phyloP scores from a whole-genome alignment of 2,113 vertebrate species.

The Steatornis caripensis region DNA sequence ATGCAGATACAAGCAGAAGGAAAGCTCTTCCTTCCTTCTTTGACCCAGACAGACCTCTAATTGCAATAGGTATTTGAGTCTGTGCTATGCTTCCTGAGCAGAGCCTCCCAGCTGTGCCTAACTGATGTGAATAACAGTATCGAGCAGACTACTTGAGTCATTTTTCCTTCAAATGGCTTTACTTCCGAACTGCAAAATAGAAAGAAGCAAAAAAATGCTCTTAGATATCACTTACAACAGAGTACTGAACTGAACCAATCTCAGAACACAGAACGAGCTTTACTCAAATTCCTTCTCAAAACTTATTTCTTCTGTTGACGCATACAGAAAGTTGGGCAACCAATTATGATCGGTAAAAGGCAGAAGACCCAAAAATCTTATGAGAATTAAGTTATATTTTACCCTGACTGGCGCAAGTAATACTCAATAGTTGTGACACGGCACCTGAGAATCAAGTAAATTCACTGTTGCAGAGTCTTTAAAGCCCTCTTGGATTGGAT shows the following conservation, averaged over 20 bases:
- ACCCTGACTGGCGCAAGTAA: background rate
- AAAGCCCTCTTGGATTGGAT: background rate
- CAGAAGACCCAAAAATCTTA: background rate
- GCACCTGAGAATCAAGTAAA: background rate
- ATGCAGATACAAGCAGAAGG: background rate
- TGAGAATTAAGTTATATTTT: background rate
- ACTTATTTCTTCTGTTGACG: background rate
- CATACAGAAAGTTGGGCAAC: background rate
- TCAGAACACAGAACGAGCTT: background rate
- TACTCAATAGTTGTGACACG: background rate
- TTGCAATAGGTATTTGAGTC: background rate
- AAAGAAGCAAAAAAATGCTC: background rate
- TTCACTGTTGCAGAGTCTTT: background rate
- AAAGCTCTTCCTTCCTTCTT: background rate
- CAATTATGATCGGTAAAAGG: background rate
- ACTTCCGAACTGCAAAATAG: background rate
- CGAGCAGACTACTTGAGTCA: background rate
- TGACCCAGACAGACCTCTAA: background rate
- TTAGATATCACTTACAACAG: background rate
- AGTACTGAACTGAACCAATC: background rate
- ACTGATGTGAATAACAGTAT: background rate
- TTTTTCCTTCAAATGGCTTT: conserved; percentile 37
- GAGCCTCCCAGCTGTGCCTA: background rate
- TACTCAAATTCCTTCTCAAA: background rate
- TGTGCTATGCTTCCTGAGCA: background rate